Evolutionary conservation across 2,113 vertebrate species (phyloP).

Genomic region (Melanocharis versteri): DNA sequence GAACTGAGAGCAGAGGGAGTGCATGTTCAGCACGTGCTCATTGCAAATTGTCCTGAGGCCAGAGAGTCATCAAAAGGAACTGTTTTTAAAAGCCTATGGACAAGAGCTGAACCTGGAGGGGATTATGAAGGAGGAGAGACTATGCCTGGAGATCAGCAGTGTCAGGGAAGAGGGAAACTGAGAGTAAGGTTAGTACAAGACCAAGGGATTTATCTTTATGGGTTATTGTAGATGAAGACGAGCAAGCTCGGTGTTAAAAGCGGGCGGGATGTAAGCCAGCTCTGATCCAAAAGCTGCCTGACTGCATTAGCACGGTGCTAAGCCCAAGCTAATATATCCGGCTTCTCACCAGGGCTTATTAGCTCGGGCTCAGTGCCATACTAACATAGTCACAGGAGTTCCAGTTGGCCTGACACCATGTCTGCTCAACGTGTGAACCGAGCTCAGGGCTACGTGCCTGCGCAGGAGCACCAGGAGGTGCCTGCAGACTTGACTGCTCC

Average conservation of each 20-base stretch:
- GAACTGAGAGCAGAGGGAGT: not conserved
- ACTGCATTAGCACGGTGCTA: constrained; percentile 64
- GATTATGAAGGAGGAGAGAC: constrained; percentile 7
- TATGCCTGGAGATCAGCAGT: not conserved
- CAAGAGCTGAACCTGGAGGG: not conserved
- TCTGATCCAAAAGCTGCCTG: constrained; percentile 69
- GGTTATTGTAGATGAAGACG: constrained; percentile 22
- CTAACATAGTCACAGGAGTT: constrained; percentile 50
- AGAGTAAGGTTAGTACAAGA: constrained; percentile 50
- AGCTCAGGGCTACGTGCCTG: not conserved
- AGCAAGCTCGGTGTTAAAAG: constrained; percentile 53
- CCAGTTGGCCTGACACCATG: constrained; percentile 45
- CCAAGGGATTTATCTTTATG: constrained; percentile 45
- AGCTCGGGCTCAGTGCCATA: constrained; percentile 62
- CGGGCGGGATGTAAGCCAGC: constrained; percentile 60
- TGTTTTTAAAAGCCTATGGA: not conserved
- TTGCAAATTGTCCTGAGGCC: not conserved
- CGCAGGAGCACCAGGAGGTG: not conserved
- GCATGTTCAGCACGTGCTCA: not conserved
- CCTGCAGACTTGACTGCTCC: not conserved
- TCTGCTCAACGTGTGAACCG: not conserved
- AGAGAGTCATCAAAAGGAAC: not conserved
- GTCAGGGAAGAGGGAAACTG: constrained; percentile 14
- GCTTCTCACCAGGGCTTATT: constrained; percentile 68
- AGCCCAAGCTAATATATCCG: constrained; percentile 70